Evolutionary conservation across 2,888 invertebrate species (phyloP).

Genomic region (Trachelus iudaicus): DNA sequence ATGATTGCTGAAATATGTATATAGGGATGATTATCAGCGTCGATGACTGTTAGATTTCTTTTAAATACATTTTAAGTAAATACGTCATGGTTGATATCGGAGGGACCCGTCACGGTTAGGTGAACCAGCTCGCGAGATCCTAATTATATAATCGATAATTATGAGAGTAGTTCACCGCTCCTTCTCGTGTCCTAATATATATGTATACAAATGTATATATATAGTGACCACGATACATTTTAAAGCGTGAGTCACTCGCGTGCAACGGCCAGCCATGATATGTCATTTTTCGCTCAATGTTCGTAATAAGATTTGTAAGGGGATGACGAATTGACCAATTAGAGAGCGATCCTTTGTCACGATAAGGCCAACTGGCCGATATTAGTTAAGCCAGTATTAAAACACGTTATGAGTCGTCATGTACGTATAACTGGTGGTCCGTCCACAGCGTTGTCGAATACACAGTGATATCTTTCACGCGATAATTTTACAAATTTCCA

Average conservation of each 20-base stretch:
- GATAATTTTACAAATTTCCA: background rate
- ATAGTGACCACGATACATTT: conserved; percentile 44
- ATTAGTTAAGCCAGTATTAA: conserved; percentile 7
- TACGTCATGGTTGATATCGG: background rate
- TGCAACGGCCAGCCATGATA: conserved; percentile 50
- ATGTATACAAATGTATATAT: background rate
- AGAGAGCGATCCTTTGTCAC: conserved; percentile 60
- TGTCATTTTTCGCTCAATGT: conserved; percentile 52
- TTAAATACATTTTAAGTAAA: background rate
- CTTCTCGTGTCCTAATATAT: background rate
- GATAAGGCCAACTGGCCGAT: conserved; percentile 52
- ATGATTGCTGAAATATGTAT: background rate
- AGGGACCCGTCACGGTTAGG: background rate
- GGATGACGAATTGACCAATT: conserved; percentile 66
- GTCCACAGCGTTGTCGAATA: background rate
- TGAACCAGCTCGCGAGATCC: background rate
- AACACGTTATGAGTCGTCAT: background rate
- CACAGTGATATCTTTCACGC: background rate
- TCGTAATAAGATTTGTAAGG: conserved; percentile 64
- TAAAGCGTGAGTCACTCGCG: conserved; percentile 62
- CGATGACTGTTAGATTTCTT: background rate
- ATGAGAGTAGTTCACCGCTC: conserved; percentile 24
- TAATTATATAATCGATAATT: conserved; percentile 60
- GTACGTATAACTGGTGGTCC: background rate
- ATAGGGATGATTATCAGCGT: background rate